A percentile compares a stretch with the other conserved stretches of the same genome.
Evolutionary conservation across 2,113 vertebrate genomes (phyloP).

Genomic region (Syrrhaptes paradoxus): DNA sequence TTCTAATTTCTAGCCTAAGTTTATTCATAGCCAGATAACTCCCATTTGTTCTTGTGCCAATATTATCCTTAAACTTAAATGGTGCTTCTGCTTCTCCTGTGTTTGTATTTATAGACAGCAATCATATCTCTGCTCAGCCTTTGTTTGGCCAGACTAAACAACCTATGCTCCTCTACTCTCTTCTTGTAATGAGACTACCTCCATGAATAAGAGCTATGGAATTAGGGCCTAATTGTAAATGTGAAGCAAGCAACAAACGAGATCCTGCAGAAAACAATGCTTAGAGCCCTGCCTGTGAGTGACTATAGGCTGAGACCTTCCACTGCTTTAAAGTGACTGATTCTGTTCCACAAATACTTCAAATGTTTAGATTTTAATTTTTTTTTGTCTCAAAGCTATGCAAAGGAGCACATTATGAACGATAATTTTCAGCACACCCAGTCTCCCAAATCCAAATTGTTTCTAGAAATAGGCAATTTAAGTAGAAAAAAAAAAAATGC

Average conservation of each 20-base stretch:
- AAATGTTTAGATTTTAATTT: background rate
- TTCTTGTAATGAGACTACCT: background rate
- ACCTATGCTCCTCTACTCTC: background rate
- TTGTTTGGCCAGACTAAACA: constrained; percentile 23
- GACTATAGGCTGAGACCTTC: background rate
- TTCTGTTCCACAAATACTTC: background rate
- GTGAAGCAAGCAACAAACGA: background rate
- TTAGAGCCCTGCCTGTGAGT: background rate
- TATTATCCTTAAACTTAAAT: background rate
- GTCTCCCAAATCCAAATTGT: background rate
- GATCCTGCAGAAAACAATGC: background rate
- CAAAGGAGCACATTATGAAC: background rate
- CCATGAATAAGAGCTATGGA: background rate
- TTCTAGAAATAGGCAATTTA: background rate
- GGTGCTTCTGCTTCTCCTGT: background rate
- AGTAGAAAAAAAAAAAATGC: background rate
- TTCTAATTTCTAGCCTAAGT: background rate
- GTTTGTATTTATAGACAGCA: constrained; percentile 13
- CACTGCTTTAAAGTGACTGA: background rate
- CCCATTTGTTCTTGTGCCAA: background rate
- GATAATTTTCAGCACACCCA: background rate
- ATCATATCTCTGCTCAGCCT: constrained; percentile 1
- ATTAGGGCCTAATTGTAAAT: background rate
- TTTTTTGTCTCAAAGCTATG: background rate
- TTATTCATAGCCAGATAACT: constrained; percentile 18